Evolutionary conservation across 2,888 invertebrate genomes (phyloP), one percentile per base, ranked within the genome.

Genomic region (Polylopha cassiicola): DNA sequence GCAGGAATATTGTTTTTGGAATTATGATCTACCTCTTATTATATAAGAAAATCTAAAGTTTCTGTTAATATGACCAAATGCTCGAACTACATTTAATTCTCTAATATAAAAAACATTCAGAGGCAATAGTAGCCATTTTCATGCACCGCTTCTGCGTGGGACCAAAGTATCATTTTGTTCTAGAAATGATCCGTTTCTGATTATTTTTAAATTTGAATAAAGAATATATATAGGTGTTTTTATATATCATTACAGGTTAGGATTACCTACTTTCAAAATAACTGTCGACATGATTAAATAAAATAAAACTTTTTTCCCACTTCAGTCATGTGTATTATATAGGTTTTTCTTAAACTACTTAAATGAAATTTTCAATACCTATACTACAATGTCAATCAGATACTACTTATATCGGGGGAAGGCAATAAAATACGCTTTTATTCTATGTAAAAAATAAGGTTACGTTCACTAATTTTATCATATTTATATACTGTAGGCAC

Each of bases 351-450:
- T n/a, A n/a, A n/a, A n/a, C n/a, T n/a, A n/a, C n/a, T n/a, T n/a
- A n/a, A n/a, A n/a, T n/a, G n/a, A n/a, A n/a, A n/a, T n/a, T n/a
- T n/a, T n/a, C 18, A 29, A 23, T 17, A 29, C 10, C 23, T 29
- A 10, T 34, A 30, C 26, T 34, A 23, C 24, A 38, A 50, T 33
- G 43, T 48, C 54, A 54, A 61, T 57, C 65, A 60, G 58, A 62
- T 63, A 62, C 58, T 60, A 66, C 55, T 64, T 71, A 61, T 82
- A 81, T 78, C 82, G 87, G 89, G 89, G 89, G 89, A 89, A 89
- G 89, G 89, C 89, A 89, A 89, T 88, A 87, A 87, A 88, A 87
- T 89, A 89, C 89, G 89, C 89, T 89, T 89, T 79, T 81, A 81
- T 79, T 59, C 76, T 33, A 13, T 73, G 69, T 79, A 76, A 73